Percentiles rank a stretch among this genome's conserved stretches.
Evolutionary conservation across 1,140 invertebrate species (phyloP).

Genomic region (Drosophila jambulina): DNA sequence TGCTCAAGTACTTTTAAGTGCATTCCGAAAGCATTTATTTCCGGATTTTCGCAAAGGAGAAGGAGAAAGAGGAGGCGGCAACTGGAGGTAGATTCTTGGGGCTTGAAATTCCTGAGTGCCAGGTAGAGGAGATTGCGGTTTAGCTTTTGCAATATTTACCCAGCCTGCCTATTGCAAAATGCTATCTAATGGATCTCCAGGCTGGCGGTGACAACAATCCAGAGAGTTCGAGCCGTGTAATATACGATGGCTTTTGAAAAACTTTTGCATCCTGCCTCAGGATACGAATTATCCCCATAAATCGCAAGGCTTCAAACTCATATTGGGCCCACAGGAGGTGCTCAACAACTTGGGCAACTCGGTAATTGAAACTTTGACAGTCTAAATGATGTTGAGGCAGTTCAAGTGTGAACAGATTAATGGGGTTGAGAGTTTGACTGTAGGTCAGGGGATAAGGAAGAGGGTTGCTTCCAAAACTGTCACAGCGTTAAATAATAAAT

Average conservation of each 20-base stretch:
- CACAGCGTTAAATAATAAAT: conserved; percentile 35
- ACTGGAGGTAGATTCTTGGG: neutral
- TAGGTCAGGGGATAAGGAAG: neutral
- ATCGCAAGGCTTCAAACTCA: conserved; percentile 50
- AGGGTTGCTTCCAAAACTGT: conserved; percentile 19
- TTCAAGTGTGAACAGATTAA: conserved; percentile 26
- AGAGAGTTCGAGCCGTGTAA: conserved; percentile 4
- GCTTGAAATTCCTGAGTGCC: conserved; percentile 1
- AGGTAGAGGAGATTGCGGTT: conserved; percentile 23
- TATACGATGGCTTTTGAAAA: conserved; percentile 15
- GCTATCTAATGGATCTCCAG: conserved; percentile 6
- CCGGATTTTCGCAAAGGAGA: conserved; percentile 62
- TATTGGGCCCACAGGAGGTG: neutral
- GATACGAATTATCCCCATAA: conserved; percentile 46
- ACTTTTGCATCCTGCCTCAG: conserved; percentile 27
- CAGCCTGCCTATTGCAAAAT: conserved; percentile 10
- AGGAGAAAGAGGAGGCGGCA: neutral
- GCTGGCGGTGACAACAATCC: conserved; percentile 18
- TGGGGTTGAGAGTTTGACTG: conserved; percentile 11
- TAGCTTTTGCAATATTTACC: conserved; percentile 60
- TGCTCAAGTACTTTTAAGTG: conserved; percentile 76
- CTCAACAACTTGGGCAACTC: conserved; percentile 56
- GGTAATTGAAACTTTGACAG: conserved; percentile 75
- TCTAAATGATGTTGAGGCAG: conserved; percentile 56
- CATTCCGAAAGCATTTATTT: conserved; percentile 75